A percentile compares a stretch with the other conserved stretches of the same genome.
These are phyloP conservation scores for Pangasius krempfi DNA, from an alignment of 2,797 vertebrate genomes.

Conservation along the genomic window DNA sequence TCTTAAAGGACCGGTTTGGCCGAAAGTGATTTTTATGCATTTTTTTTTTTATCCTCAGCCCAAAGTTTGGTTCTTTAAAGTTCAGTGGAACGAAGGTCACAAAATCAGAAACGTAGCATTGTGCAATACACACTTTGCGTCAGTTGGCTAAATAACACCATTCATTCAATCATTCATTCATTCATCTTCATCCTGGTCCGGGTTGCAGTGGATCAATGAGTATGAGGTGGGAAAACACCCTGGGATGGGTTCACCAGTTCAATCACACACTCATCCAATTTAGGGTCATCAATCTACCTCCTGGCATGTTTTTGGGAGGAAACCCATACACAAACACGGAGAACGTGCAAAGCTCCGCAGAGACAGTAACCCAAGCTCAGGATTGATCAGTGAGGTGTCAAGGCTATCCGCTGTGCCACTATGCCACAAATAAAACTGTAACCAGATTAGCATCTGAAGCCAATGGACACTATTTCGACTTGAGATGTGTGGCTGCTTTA, in stretches of 20 bases:
- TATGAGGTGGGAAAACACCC: not conserved
- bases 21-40: not conserved
- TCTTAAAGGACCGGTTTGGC: not conserved
- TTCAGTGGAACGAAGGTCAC: not conserved
- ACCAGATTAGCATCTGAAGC: not conserved
- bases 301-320: not conserved
- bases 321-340: not conserved
- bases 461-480: not conserved
- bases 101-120: not conserved
- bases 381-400: not conserved
- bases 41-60: not conserved
- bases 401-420: not conserved
- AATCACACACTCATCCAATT: not conserved
- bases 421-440: not conserved
- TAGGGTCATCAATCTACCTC: not conserved
- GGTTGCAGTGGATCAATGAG: not conserved
- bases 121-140: too few species aligned
- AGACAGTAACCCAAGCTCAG: not conserved
- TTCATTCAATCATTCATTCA: not conserved
- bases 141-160: not conserved
- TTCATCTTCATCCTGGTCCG: not conserved
- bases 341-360: not conserved
- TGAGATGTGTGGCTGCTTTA: not conserved
- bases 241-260: too few species aligned
- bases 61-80: not conserved